Evolutionary conservation across 2,888 invertebrate species (phyloP), one percentile per base, ranked within the genome.

Genomic region (Sinelater perroti): DNA sequence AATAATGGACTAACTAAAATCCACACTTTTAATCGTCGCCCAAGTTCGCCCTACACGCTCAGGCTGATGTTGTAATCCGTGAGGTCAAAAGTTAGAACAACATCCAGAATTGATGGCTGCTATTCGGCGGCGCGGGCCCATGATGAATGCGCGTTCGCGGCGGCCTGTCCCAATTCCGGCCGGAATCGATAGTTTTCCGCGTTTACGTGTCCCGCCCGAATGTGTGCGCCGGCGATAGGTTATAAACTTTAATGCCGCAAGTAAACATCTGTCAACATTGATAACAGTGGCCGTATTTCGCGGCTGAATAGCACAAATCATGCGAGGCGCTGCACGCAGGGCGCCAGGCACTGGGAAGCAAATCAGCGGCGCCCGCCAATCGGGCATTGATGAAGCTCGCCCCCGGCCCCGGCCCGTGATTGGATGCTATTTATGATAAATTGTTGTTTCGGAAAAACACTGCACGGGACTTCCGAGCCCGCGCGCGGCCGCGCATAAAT

Each of bases 351-450:
- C 70, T 68, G 65, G 53, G 66, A 67, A 68, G 66, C 68, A 67
- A 67, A 67, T 70, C 68, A 67, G 64, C 66, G 66, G 68, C 70
- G 67, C 64, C 68, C 67, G 61, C 64, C 63, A 61, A 62, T 64
- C 62, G 61, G 60, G 60, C 50, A 66, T 65, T 67, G 65, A 65
- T 65, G 63, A 65, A 65, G 60, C 60, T 63, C 60, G 56, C 61
- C 62, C 55, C 61, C 61, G 38, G 30, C 28, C 50, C 45, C 53
- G 57, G 60, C 61, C 63, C 65, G 67, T 70, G 68, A 70, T 68
- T 68, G 65, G 65, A 67, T 64, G 66, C 65, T 65, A 66, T 70
- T 67, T 64, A 66, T 70, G 66, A 70, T 66, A 67, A 68, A 70
- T 70, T 67, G 61, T 65, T 60, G 64, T 64, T 59, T 17, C 38